A percentile compares a stretch with the other conserved stretches of the same genome.
Conservation (phyloP, 2,113 vertebrate species). For the Cisticola juncidis region DNA sequence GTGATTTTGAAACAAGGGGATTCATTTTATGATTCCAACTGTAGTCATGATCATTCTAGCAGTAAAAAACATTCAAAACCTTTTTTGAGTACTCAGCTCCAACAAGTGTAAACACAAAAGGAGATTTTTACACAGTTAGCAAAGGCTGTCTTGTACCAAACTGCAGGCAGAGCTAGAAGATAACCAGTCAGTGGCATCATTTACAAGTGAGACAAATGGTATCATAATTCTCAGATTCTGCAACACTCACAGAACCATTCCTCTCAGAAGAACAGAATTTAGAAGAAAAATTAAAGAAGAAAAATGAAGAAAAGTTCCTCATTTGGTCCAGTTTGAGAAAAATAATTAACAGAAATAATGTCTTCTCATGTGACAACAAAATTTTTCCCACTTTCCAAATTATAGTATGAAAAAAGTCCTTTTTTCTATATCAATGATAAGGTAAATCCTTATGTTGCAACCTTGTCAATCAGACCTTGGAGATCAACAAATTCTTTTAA, state of each 20-base stretch:
- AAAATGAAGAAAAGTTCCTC: neutral
- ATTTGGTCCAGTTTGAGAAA: neutral
- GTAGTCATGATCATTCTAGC: neutral
- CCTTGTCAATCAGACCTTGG: neutral
- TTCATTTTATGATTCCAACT: neutral
- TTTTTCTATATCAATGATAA: neutral
- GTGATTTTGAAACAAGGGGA: neutral
- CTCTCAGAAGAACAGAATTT: neutral
- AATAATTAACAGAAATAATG: neutral
- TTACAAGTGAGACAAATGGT: neutral
- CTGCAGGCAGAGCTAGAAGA: neutral
- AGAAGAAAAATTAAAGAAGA: neutral
- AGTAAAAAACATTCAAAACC: neutral
- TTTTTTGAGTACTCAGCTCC: neutral
- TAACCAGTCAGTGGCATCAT: neutral
- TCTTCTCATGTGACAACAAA: neutral
- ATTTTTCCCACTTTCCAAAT: neutral
- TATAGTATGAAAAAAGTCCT: neutral
- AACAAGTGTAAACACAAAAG: neutral
- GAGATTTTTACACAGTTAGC: neutral
- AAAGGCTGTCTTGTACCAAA: neutral
- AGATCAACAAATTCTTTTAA: neutral
- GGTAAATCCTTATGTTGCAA: neutral
- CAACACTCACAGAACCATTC: neutral
- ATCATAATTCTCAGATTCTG: neutral